Evolutionary conservation across 1,140 invertebrate genomes (phyloP), one percentile per base, ranked within the genome.

Genomic region (Atta cephalotes): DNA sequence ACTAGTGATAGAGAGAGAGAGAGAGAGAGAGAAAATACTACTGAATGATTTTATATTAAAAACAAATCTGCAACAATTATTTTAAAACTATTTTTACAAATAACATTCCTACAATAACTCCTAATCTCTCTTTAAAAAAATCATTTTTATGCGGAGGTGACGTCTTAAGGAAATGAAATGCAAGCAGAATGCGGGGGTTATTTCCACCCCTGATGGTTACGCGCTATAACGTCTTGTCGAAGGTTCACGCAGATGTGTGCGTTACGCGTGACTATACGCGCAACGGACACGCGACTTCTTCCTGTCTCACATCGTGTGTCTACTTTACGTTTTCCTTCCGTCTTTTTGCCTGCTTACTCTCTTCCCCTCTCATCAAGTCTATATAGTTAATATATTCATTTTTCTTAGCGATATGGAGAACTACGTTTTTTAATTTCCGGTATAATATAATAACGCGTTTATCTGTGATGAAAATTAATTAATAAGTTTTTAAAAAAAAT

Each of bases 301-400:
- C 92, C 92, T 92, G 62, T 56, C 62, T 76, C 85, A 87, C 81
- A 85, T 92, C 91, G 90, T 92, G 88, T 92, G 80, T 86, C 78
- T 76, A 66, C 45, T 84, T 82, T 85, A 88, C 56, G 70, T 86
- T 88, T 92, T 88, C 91, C 91, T 92, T 91, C 88, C 92, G 88
- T 72, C 80, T 92, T 89, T 91, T 92, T 45, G 81, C 78, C 91
- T 85, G 76, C 72, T 66, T 68, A 74, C 86, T 1, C 39, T 45
- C 39, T 45, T 45, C 39, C 39, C 39, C 39, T 45, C 39, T 45
- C 88, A 86, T 80, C 79, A 53, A 39, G 18, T 10, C 35, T 3
- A n/a, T n/a, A n/a, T n/a, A 49, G 78, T 93, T 93, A 93, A 93
- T 91, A 88, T 89, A 80, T 93, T 91, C 89, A 85, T 92, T 92